Conservation (phyloP, 30 jellyfish, hydroid and myxozoan species). For the Clytia hemisphaerica region DNA sequence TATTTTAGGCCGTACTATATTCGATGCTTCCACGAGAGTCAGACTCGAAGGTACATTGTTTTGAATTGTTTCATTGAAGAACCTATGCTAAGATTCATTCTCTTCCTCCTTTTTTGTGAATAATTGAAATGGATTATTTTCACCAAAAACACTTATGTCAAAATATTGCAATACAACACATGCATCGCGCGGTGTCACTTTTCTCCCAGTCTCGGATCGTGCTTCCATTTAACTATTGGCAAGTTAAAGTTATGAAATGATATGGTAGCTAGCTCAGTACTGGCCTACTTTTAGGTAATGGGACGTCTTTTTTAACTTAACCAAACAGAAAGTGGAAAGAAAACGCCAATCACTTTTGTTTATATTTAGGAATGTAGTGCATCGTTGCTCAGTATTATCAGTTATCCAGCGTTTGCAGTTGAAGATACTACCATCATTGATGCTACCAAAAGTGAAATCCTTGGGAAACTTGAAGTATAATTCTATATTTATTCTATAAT, state of each 20-base stretch:
- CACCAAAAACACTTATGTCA: too few relatives aligned
- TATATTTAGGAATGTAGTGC: conserved; percentile 79
- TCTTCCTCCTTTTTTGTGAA: too few relatives aligned
- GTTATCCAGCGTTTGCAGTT: conserved; percentile 98
- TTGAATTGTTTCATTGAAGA: too few relatives aligned
- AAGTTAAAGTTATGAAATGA: too few relatives aligned
- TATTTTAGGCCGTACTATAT: conserved; percentile 64
- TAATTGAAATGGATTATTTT: too few relatives aligned
- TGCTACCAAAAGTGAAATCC: conserved; percentile 63
- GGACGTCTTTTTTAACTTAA: background rate
- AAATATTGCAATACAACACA: too few relatives aligned
- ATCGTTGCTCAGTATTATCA: conserved; percentile 60
- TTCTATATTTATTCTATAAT: too few relatives aligned
- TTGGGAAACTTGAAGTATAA: conserved; percentile 58
- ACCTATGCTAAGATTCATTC: too few relatives aligned
- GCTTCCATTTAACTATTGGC: too few relatives aligned
- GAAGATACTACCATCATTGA: conserved; percentile 69
- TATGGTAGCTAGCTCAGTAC: background rate
- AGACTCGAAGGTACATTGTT: conserved; percentile 81
- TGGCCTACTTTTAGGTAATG: background rate
- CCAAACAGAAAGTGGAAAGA: background rate
- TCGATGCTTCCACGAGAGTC: conserved; percentile 97
- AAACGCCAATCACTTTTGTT: too few relatives aligned
- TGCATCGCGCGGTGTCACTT: too few relatives aligned
- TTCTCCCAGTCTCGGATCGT: too few relatives aligned